These are phyloP conservation scores for Sphaerophoria rueppellii DNA, from an alignment of 2,888 invertebrate genomes.

Conservation along the genomic window DNA sequence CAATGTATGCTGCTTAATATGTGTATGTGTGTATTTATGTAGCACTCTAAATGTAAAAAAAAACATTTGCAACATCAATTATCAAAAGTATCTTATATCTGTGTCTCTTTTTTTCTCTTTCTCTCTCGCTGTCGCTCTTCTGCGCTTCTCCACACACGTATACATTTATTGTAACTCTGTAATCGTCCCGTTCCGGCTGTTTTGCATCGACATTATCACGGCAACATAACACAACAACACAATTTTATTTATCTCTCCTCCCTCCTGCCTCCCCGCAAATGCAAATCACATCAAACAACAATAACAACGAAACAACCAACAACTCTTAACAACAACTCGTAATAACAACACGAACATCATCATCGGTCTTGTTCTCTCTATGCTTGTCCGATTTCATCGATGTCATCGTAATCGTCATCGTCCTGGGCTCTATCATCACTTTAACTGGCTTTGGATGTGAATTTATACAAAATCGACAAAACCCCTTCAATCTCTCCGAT, in stretches of 20 bases:
- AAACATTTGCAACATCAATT: constrained; percentile 37
- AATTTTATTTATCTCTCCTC: neutral
- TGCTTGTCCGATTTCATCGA: constrained; percentile 55
- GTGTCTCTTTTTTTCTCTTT: constrained; percentile 61
- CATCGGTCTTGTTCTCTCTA: constrained; percentile 26
- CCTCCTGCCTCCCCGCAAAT: neutral
- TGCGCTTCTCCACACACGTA: constrained; percentile 1
- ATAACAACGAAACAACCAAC: constrained; percentile 26
- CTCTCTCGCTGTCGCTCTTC: constrained; percentile 26
- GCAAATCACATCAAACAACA: constrained; percentile 54
- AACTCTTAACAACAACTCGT: constrained; percentile 19
- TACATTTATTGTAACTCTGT: neutral
- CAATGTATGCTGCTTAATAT: constrained; percentile 40
- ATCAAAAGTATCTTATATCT: constrained; percentile 70
- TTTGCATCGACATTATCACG: constrained; percentile 28
- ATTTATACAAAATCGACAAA: constrained; percentile 25
- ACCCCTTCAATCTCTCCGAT: constrained; percentile 8
- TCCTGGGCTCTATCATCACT: constrained; percentile 60
- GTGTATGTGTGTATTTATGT: constrained; percentile 65
- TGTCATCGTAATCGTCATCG: constrained; percentile 60
- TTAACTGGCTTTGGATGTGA: constrained; percentile 66
- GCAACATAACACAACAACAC: constrained; percentile 11
- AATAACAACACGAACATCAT: constrained; percentile 58
- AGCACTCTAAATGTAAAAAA: constrained; percentile 58
- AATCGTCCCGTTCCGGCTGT: constrained; percentile 19